Conservation (phyloP, 2,113 vertebrate species). For the Pundamilia nyererei region DNA sequence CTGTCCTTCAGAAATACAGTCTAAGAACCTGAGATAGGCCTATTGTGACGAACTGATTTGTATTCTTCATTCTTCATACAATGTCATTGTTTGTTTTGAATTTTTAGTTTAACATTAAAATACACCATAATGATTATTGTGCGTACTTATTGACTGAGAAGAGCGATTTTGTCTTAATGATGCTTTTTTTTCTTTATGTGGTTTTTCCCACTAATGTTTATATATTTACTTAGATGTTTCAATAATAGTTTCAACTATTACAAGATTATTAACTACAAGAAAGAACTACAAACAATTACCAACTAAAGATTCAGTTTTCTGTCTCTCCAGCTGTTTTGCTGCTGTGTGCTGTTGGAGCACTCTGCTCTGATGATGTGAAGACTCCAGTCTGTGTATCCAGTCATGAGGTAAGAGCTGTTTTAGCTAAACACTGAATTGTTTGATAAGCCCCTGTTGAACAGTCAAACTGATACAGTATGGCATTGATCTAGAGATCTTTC, state of each 20-base stretch:
- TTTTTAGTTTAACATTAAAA: neutral
- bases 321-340: slow-evolving; percentile 36
- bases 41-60: neutral
- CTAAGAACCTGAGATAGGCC: neutral
- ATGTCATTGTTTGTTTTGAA: neutral
- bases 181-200: neutral
- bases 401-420: slow-evolving; percentile 1
- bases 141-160: neutral
- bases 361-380: neutral
- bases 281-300: neutral
- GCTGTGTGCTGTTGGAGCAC: neutral
- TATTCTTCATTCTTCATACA: neutral
- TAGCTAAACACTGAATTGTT: neutral
- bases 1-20: neutral
- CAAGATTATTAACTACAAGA: neutral
- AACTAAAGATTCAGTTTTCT: neutral
- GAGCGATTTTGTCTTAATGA: neutral
- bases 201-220: neutral
- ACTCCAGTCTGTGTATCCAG: neutral
- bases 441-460: neutral
- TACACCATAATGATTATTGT: neutral
- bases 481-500: neutral
- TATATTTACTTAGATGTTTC: neutral
- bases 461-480: neutral
- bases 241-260: neutral